phyloP scores from a whole-genome alignment of 2,113 vertebrate genomes.

The Petroica traversi region DNA sequence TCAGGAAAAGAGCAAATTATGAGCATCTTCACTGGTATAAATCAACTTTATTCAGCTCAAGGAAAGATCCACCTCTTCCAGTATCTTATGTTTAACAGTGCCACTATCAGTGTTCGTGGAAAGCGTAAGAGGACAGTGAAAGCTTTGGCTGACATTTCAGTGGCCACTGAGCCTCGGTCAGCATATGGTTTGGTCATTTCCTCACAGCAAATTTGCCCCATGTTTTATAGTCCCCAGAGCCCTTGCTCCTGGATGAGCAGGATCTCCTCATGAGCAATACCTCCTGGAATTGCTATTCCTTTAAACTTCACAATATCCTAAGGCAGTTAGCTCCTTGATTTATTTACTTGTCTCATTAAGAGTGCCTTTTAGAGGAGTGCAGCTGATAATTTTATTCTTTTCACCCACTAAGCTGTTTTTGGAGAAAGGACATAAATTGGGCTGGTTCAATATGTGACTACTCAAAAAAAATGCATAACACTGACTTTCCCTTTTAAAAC shows the following conservation, averaged over 20 bases:
- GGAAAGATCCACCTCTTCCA: not conserved
- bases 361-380: not conserved
- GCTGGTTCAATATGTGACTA: not conserved
- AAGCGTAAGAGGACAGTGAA: not conserved
- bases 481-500: not conserved
- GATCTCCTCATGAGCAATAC: too few relatives aligned
- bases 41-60: not conserved
- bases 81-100: not conserved
- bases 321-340: not conserved
- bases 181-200: not conserved
- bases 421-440: not conserved
- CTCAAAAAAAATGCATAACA: not conserved
- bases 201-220: not conserved
- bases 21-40: not conserved
- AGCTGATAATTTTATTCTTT: not conserved
- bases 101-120: not conserved
- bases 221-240: not conserved
- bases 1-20: not conserved
- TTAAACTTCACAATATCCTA: not conserved
- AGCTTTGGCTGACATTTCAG: fast-evolving
- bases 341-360: not conserved
- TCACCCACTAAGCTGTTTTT: not conserved
- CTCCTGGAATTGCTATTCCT: not conserved
- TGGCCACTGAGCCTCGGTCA: not conserved
- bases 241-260: not conserved